Percentiles rank a stretch among this genome's conserved stretches.
These are phyloP conservation scores for Pipistrellus pipistrellus DNA, from an alignment of 2,797 vertebrate species.

Conservation along the genomic window DNA sequence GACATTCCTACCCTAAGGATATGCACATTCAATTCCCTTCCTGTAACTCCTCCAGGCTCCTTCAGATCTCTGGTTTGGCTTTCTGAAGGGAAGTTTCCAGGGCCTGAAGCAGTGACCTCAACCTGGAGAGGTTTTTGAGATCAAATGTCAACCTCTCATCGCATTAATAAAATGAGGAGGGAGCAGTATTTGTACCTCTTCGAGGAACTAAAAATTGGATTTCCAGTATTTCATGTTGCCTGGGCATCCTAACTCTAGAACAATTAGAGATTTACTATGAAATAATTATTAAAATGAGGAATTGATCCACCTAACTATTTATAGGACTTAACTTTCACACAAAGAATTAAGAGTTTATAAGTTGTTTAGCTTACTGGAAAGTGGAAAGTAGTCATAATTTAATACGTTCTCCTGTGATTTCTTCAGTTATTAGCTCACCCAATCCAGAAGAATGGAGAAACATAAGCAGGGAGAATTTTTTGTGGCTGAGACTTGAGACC, in stretches of 20 bases:
- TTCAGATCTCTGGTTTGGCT: conserved; percentile 15
- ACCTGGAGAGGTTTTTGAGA: neutral
- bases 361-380: neutral
- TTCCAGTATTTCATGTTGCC: conserved; percentile 16
- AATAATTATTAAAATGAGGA: conserved; percentile 21
- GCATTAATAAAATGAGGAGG: conserved; percentile 24
- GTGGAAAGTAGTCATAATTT: conserved; percentile 36
- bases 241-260: neutral
- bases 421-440: neutral
- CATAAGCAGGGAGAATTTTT: neutral
- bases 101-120: conserved; percentile 28
- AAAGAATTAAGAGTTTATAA: conserved; percentile 12
- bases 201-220: conserved; percentile 2
- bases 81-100: neutral
- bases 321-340: conserved; percentile 18
- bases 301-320: neutral
- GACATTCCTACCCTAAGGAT: neutral
- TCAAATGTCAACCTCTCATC: neutral
- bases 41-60: neutral
- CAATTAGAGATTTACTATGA: neutral
- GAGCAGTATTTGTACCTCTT: neutral
- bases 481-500: neutral
- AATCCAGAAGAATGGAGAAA: neutral
- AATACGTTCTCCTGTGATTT: neutral
- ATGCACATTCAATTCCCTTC: neutral